A percentile compares a stretch with the other conserved stretches of the same genome.
Evolutionary conservation across 2,797 vertebrate genomes (phyloP).

Genomic region (Calcarius lapponicus): DNA sequence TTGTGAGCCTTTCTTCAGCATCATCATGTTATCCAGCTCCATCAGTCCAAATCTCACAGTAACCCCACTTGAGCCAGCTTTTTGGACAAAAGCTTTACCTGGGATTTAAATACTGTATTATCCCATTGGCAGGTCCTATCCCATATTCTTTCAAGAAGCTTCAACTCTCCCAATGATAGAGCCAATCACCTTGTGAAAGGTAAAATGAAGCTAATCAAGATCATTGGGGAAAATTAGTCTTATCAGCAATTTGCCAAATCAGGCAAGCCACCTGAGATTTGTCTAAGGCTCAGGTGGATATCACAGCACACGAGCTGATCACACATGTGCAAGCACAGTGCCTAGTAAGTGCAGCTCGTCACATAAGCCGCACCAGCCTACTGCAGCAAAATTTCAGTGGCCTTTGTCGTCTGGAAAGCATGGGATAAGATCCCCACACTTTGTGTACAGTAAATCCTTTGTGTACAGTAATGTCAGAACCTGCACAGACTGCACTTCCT

Average conservation of each 20-base stretch:
- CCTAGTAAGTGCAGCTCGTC: background rate
- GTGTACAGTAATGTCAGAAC: background rate
- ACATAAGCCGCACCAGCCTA: background rate
- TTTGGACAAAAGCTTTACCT: background rate
- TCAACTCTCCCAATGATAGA: background rate
- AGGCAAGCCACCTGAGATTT: background rate
- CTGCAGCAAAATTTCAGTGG: background rate
- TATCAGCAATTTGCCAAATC: background rate
- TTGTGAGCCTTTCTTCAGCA: background rate
- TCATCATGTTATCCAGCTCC: background rate
- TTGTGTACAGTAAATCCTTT: background rate
- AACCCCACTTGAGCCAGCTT: background rate
- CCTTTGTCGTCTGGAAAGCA: background rate
- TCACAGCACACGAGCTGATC: background rate
- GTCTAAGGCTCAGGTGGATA: background rate
- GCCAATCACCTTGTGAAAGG: background rate
- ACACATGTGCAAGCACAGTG: accelerated
- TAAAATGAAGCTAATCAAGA: background rate
- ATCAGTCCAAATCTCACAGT: background rate
- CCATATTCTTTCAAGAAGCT: background rate
- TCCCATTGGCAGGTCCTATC: background rate
- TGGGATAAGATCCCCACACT: background rate
- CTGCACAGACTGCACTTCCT: background rate
- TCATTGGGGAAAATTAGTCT: background rate
- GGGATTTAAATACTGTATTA: background rate